Conservation (phyloP, 2,113 vertebrate species). For the Calyptommatus sinebrachiatus region DNA sequence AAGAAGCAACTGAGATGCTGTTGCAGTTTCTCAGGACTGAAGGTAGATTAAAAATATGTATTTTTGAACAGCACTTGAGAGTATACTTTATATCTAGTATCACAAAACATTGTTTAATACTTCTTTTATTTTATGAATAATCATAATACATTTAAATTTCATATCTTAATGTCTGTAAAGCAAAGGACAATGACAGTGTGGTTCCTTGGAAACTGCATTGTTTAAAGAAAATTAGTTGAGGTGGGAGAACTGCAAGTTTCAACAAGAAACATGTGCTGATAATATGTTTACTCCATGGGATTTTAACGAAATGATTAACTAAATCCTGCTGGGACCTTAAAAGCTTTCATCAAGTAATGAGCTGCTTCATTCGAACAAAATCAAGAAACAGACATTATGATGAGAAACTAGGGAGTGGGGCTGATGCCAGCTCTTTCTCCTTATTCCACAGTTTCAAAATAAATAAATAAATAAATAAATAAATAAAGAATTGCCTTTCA, state of each 20-base stretch:
- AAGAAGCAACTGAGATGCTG: not conserved
- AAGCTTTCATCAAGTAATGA: slow-evolving; percentile 32
- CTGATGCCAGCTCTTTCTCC: not conserved
- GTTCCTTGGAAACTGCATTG: slow-evolving; percentile 34
- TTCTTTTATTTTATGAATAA: not conserved
- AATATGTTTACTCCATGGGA: slow-evolving; percentile 46
- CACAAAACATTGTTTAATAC: not conserved
- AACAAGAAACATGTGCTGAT: slow-evolving; percentile 21
- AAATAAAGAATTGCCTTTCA: not conserved
- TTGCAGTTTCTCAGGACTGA: too few relatives aligned
- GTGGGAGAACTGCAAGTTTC: slow-evolving; percentile 37
- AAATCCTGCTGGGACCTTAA: slow-evolving; percentile 30
- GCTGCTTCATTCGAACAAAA: slow-evolving; percentile 36
- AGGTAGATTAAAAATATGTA: too few relatives aligned
- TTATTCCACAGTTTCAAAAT: not conserved
- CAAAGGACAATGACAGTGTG: slow-evolving; percentile 14
- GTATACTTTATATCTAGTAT: not conserved
- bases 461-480: too few relatives aligned
- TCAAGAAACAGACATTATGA: not conserved
- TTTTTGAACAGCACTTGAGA: too few relatives aligned
- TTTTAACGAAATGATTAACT: slow-evolving; percentile 45
- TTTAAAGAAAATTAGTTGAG: slow-evolving; percentile 34
- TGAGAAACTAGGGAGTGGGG: not conserved
- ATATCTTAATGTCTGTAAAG: slow-evolving; percentile 14
- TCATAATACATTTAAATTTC: not conserved